Percentiles rank a stretch among this genome's conserved stretches.
Conservation (phyloP, 2,113 vertebrate species). For the Pseudorhombus dupliciocellatus region DNA sequence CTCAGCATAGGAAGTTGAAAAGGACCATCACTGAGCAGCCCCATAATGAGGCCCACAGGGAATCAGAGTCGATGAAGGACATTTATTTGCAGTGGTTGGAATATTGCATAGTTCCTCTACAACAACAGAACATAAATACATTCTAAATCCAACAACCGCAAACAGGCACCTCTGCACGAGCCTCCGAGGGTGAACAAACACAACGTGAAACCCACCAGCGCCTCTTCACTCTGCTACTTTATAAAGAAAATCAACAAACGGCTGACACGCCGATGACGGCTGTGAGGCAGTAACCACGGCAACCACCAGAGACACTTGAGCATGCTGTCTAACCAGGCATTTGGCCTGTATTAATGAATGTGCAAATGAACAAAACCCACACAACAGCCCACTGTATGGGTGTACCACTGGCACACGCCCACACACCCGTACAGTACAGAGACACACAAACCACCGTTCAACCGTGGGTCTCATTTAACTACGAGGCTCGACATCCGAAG, state of each 20-base stretch:
- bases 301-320: constrained; percentile 85
- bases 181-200: constrained; percentile 31
- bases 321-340: constrained; percentile 78
- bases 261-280: constrained; percentile 80
- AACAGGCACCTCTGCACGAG: constrained; percentile 3
- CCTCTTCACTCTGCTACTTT: constrained; percentile 77
- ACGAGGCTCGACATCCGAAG: constrained; percentile 36
- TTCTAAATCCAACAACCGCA: constrained; percentile 12
- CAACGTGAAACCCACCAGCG: constrained; percentile 30
- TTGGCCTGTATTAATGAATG: constrained; percentile 78
- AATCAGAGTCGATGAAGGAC: constrained; percentile 28
- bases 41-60: constrained; percentile 45
- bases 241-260: constrained; percentile 86
- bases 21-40: constrained; percentile 41
- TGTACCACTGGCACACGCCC: constrained; percentile 2
- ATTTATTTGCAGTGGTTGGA: background rate
- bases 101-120: background rate
- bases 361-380: constrained; percentile 56
- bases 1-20: constrained; percentile 14
- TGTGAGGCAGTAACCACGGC: constrained; percentile 83
- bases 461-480: constrained; percentile 46
- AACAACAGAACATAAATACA: constrained; percentile 9
- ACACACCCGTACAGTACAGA: constrained; percentile 8
- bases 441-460: constrained; percentile 11
- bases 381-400: constrained; percentile 28